These are phyloP conservation scores for Turritopsis dohrnii DNA, from an alignment of 30 jellyfish, hydroid and myxozoan species.

Conservation along the genomic window DNA sequence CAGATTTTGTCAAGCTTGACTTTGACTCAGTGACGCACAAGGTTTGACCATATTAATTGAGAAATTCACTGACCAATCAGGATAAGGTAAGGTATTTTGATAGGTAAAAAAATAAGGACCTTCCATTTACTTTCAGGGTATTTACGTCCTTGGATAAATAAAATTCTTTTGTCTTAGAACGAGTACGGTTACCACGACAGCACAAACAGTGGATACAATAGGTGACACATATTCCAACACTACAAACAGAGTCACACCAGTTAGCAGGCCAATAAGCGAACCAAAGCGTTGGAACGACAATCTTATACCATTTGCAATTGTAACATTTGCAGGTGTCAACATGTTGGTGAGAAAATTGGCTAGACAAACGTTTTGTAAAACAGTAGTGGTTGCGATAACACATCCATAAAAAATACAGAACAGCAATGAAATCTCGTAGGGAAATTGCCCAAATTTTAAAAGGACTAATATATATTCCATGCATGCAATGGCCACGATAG, in stretches of 20 bases:
- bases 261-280: background rate
- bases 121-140: too few relatives aligned
- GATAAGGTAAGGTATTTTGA: too few relatives aligned
- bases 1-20: too few relatives aligned
- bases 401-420: background rate
- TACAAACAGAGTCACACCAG: background rate
- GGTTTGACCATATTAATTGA: too few relatives aligned
- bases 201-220: background rate
- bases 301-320: background rate
- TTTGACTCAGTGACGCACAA: too few relatives aligned
- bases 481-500: background rate
- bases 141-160: background rate
- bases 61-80: too few relatives aligned
- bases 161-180: background rate
- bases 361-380: background rate
- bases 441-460: background rate
- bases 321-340: background rate
- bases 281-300: background rate
- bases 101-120: too few relatives aligned
- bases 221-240: background rate
- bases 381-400: background rate
- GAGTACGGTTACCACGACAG: background rate
- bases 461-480: background rate
- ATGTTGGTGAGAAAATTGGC: background rate
- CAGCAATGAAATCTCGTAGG: background rate